Evolutionary conservation across 2,113 vertebrate genomes (phyloP).

Genomic region (Rhinoderma darwinii): DNA sequence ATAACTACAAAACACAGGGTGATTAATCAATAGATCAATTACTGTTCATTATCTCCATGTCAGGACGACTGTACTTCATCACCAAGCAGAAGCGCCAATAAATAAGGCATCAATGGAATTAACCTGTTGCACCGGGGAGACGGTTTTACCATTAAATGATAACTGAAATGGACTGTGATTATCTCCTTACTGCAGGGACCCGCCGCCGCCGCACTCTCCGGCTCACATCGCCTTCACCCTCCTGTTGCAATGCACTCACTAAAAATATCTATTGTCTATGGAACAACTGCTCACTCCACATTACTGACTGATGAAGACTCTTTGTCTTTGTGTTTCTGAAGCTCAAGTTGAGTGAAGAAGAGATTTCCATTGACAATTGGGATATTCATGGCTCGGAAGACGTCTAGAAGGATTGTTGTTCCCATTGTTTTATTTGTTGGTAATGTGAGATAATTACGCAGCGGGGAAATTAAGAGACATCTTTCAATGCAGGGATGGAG

Average conservation of each 20-base stretch:
- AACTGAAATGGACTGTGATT: slow-evolving; percentile 56
- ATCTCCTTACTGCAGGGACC: slow-evolving; percentile 52
- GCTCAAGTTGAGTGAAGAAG: slow-evolving; percentile 33
- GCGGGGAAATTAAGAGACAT: neutral
- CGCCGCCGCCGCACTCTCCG: slow-evolving; percentile 39
- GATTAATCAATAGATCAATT: slow-evolving; percentile 61
- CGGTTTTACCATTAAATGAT: slow-evolving; percentile 56
- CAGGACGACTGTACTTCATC: slow-evolving; percentile 54
- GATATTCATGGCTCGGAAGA: neutral
- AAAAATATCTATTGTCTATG: slow-evolving; percentile 39
- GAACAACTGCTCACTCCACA: slow-evolving; percentile 46
- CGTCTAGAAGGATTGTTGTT: slow-evolving; percentile 1
- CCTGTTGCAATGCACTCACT: slow-evolving; percentile 54
- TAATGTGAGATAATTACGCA: neutral
- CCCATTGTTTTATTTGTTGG: slow-evolving; percentile 1
- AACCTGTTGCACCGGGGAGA: neutral
- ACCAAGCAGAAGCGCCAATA: slow-evolving; percentile 59
- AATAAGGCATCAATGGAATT: slow-evolving; percentile 55
- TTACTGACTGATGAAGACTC: neutral
- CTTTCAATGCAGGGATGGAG: neutral
- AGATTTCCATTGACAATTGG: slow-evolving; percentile 45
- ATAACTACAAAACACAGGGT: slow-evolving; percentile 40
- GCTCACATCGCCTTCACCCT: slow-evolving; percentile 53
- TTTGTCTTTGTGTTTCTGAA: neutral
- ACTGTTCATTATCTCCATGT: slow-evolving; percentile 55